Percentiles rank a stretch among this genome's conserved stretches.
Evolutionary conservation across 2,113 vertebrate species (phyloP).

Genomic region (Pluvianellus socialis): DNA sequence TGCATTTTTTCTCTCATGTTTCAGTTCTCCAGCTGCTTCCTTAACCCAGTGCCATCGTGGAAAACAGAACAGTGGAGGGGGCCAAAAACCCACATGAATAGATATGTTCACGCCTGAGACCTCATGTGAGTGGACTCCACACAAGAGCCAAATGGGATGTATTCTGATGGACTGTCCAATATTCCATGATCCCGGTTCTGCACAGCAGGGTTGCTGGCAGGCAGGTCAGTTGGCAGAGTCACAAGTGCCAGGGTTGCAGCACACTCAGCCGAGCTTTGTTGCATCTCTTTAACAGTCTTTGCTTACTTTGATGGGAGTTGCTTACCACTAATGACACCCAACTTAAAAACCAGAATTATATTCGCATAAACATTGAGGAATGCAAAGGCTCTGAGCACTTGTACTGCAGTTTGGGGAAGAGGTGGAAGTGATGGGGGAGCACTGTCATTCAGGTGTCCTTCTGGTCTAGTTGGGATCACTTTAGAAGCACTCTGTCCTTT

Average conservation of each 20-base stretch:
- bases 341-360: background rate
- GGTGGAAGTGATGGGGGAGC: background rate
- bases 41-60: background rate
- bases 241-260: background rate
- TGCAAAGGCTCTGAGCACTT: background rate
- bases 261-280: background rate
- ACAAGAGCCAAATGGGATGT: background rate
- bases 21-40: background rate
- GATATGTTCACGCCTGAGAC: background rate
- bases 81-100: background rate
- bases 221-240: background rate
- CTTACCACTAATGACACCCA: background rate
- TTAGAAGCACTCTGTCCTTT: background rate
- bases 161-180: background rate
- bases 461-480: background rate
- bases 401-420: background rate
- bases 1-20: background rate
- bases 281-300: background rate
- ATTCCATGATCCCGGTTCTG: background rate
- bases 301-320: background rate
- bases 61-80: background rate
- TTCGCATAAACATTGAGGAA: background rate
- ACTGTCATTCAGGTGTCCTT: background rate
- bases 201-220: background rate
- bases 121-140: fast-evolving